Base-by-base conservation (phyloP, 2,113 vertebrate genomes). In the Pseudopipra pipra region DNA sequence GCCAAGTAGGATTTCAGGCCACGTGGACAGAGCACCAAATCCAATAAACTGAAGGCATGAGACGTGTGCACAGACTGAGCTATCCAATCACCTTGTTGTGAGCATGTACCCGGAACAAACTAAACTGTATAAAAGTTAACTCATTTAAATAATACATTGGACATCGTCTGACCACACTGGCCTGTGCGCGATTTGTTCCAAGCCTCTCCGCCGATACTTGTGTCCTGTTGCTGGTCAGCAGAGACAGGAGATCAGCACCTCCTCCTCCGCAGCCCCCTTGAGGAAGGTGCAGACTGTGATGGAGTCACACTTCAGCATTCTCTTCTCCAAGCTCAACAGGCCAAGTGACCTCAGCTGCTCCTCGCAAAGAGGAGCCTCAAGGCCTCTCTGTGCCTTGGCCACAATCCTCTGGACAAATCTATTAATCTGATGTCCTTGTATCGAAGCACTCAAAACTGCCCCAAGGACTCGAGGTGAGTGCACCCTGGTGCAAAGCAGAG, bases 351-450 rank as follows among this genome's bases (percentile, higher is more conserved):
- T 67, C 44, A 75, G n/a, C 35, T 8, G 11, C 37, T 70, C 6
- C 56, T 79, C 3, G 0, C 3, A 17, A 49, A 47, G 39, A 52
- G 16, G 31, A 58, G 28, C 68, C 15, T 49, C 0, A 0, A 82
- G 21, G 14, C 21, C 35, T 24, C 56, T n/a, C 65, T 33, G 17
- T 8, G 44, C 12, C 52, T 25, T 25, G 20, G 52, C 16, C 5
- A 5, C 49, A 21, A 8, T 87, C 14, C 55, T 39, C 27, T 21
- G 11, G 31, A 37, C n/a, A 52, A 58, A 27, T 12, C 35, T 3
- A 58, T 19, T 3, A 15, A 25, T 13, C 4, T 71, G 30, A 52
- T 46, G 51, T 22, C 14, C 8, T 21, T 52, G 24, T 33, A 56
- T 0, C 24, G 47, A 51, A 58, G 33, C 6, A 22, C 16, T 37